Conservation (phyloP, 2,797 vertebrate genomes). For the Parauchenoglanis ngamensis region DNA sequence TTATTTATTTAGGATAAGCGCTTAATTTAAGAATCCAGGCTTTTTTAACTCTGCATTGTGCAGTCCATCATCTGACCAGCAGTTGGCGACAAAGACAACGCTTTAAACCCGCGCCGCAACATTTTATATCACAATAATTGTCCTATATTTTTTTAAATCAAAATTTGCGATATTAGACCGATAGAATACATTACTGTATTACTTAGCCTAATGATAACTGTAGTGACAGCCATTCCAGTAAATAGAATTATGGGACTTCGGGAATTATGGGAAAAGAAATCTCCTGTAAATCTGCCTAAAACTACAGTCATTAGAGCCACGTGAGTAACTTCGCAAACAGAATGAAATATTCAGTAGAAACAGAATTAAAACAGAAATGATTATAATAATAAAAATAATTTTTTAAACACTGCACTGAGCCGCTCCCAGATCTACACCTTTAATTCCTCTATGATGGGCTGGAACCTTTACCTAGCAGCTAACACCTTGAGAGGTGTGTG, state of each 20-base stretch:
- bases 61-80: neutral
- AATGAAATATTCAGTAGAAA: neutral
- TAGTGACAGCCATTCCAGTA: neutral
- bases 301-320: too few relatives aligned
- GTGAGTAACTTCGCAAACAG: neutral
- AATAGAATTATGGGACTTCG: neutral
- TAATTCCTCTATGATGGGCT: neutral
- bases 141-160: neutral
- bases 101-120: neutral
- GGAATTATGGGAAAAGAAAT: too few relatives aligned
- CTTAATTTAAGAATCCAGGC: neutral
- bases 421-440: neutral
- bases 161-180: neutral
- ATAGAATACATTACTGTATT: neutral
- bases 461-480: neutral
- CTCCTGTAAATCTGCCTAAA: too few relatives aligned
- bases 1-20: neutral
- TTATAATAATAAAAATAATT: neutral
- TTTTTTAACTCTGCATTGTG: neutral
- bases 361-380: neutral
- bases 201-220: neutral
- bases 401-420: neutral
- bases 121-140: neutral
- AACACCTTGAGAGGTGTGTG: too few relatives aligned
- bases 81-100: conserved; percentile 16